These are phyloP conservation scores for Aphaenogaster rudis DNA, from an alignment of 1,140 invertebrate genomes.

Conservation along the genomic window DNA sequence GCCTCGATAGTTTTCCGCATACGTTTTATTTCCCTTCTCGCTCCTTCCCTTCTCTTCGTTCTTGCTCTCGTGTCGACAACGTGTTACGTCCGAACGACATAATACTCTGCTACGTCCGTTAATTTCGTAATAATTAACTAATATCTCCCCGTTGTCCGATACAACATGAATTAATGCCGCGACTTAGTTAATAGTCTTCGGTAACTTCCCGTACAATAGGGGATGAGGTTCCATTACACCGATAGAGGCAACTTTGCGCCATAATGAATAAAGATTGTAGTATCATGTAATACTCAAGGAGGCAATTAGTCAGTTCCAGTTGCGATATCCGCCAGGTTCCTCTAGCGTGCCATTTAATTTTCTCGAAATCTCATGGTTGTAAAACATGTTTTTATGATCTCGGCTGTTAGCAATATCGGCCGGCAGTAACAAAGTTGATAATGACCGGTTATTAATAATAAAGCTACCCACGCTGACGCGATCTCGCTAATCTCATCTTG, in stretches of 20 bases:
- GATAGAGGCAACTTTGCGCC: constrained; percentile 39
- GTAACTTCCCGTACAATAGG: constrained; percentile 48
- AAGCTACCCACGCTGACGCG: not conserved
- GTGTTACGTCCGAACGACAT: constrained; percentile 5
- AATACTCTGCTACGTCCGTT: not conserved
- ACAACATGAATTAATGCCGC: constrained; percentile 44
- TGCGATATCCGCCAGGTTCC: not conserved
- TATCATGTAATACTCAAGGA: constrained; percentile 55
- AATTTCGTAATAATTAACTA: constrained; percentile 61
- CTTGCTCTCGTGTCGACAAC: not conserved
- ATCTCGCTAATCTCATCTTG: constrained; percentile 9
- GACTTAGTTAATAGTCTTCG: constrained; percentile 58
- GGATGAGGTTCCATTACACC: constrained; percentile 50
- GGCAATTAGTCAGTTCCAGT: constrained; percentile 40
- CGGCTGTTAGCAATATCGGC: not conserved
- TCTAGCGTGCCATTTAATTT: not conserved
- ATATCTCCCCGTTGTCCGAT: constrained; percentile 56
- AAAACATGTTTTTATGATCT: not conserved
- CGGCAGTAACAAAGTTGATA: not conserved
- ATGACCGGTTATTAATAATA: constrained; percentile 25
- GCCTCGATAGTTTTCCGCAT: constrained; percentile 9
- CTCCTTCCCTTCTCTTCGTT: not conserved
- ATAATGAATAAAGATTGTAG: constrained; percentile 47
- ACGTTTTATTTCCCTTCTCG: constrained; percentile 25
- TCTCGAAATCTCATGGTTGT: not conserved